A percentile compares a stretch with the other conserved stretches of the same genome.
phyloP scores from a whole-genome alignment of 2,797 vertebrate genomes.

The Scolopax rusticola region DNA sequence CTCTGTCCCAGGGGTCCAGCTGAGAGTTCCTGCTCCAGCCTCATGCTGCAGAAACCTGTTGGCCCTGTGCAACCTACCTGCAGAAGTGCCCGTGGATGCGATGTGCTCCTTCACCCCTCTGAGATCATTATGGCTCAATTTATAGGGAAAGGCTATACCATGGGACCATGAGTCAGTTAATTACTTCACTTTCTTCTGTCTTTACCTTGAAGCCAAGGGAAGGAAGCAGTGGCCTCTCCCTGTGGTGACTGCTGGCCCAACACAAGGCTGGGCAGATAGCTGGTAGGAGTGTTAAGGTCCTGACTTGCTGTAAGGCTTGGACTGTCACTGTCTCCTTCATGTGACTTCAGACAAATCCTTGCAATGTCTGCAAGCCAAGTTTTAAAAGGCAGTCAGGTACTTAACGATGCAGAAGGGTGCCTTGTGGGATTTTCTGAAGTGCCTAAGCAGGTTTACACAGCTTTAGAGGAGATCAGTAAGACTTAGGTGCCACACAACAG shows the following conservation, averaged over 20 bases:
- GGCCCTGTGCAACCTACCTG: background rate
- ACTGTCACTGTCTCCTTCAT: background rate
- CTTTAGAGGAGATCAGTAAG: conserved; percentile 9
- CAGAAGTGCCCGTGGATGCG: background rate
- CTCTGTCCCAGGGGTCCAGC: accelerated
- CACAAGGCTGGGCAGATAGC: background rate
- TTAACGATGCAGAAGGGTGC: background rate
- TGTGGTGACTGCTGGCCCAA: accelerated
- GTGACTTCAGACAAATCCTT: background rate
- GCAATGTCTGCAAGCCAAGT: background rate
- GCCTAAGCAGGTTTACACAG: conserved; percentile 1
- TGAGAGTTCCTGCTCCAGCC: background rate
- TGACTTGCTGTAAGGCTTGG: background rate
- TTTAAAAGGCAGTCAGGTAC: background rate
- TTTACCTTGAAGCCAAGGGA: background rate
- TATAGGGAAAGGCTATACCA: background rate
- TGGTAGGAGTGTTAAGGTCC: background rate
- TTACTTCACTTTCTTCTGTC: background rate
- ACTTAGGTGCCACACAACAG: background rate
- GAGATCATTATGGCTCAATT: accelerated
- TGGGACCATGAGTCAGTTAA: background rate
- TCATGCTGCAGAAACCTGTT: background rate
- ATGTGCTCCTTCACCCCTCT: background rate
- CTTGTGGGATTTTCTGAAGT: background rate
- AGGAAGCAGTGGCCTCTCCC: background rate